Percentiles rank a stretch among this genome's conserved stretches.
phyloP scores from a whole-genome alignment of 2,888 invertebrate species.

The Ormyrus nitidulus region DNA sequence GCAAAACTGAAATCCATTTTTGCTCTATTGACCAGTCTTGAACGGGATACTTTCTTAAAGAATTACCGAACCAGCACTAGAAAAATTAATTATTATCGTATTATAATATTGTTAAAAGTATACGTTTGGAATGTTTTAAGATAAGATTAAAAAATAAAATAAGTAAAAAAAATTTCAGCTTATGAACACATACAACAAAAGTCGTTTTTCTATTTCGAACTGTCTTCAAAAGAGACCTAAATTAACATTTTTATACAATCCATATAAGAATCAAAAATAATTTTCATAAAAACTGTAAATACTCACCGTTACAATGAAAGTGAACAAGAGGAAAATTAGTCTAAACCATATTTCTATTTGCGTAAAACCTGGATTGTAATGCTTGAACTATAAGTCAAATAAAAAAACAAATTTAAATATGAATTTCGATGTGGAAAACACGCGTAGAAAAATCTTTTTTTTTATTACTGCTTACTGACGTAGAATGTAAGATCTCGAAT shows the following conservation, averaged over 20 bases:
- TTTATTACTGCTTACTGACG: constrained; percentile 79
- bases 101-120: constrained; percentile 53
- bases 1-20: constrained; percentile 93
- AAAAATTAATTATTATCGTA: constrained; percentile 61
- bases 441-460: neutral
- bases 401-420: constrained; percentile 43
- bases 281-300: neutral
- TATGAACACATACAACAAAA: no score
- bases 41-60: constrained; percentile 89
- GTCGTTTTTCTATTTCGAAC: no score
- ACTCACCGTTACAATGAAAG: constrained; percentile 91
- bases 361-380: constrained; percentile 96
- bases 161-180: no score
- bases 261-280: constrained; percentile 28
- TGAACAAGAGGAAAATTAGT: constrained; percentile 91
- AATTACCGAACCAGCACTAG: constrained; percentile 96
- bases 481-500: constrained; percentile 90
- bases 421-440: constrained; percentile 1
- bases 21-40: constrained; percentile 99
- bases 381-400: constrained; percentile 88
- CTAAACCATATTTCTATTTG: constrained; percentile 98
- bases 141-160: no score
- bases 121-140: neutral
- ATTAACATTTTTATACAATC: constrained; percentile 1
- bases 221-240: no score